Evolutionary conservation across 2,888 invertebrate species (phyloP).

Genomic region (Machimus atricapillus): DNA sequence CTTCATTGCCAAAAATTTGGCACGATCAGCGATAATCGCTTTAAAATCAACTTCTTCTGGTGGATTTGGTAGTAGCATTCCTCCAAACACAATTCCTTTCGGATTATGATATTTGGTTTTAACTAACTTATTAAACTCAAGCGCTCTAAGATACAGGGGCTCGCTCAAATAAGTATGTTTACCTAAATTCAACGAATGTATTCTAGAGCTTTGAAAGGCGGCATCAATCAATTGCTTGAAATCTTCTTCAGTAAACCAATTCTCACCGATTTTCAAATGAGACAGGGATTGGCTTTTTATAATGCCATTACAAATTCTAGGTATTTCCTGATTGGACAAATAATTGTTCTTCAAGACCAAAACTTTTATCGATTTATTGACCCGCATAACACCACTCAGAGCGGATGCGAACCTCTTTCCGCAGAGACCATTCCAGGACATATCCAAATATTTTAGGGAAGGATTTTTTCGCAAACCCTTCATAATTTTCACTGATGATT

Average conservation of each 20-base stretch:
- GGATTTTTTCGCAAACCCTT: slow-evolving; percentile 41
- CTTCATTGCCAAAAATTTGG: slow-evolving; percentile 45
- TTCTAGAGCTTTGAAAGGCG: neutral
- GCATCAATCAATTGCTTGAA: slow-evolving; percentile 25
- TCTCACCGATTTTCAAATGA: slow-evolving; percentile 46
- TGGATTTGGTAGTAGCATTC: slow-evolving; percentile 42
- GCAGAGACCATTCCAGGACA: slow-evolving; percentile 46
- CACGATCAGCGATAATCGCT: slow-evolving; percentile 42
- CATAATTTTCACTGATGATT: slow-evolving; percentile 20
- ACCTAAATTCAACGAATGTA: slow-evolving; percentile 42
- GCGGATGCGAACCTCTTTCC: slow-evolving; percentile 26
- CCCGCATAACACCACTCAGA: slow-evolving; percentile 23
- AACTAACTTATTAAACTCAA: neutral
- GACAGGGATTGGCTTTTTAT: slow-evolving; percentile 22
- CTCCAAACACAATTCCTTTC: slow-evolving; percentile 41
- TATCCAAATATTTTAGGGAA: slow-evolving; percentile 38
- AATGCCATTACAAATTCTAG: slow-evolving; percentile 16
- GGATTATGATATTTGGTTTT: neutral
- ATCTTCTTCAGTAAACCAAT: slow-evolving; percentile 12
- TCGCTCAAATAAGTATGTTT: slow-evolving; percentile 34
- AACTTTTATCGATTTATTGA: neutral
- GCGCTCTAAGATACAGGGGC: neutral
- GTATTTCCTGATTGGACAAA: slow-evolving; percentile 19
- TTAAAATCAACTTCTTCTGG: slow-evolving; percentile 42
- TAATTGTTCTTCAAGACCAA: slow-evolving; percentile 43